Evolutionary conservation across 1,140 invertebrate genomes (phyloP).

Genomic region (Cepaea nemoralis): DNA sequence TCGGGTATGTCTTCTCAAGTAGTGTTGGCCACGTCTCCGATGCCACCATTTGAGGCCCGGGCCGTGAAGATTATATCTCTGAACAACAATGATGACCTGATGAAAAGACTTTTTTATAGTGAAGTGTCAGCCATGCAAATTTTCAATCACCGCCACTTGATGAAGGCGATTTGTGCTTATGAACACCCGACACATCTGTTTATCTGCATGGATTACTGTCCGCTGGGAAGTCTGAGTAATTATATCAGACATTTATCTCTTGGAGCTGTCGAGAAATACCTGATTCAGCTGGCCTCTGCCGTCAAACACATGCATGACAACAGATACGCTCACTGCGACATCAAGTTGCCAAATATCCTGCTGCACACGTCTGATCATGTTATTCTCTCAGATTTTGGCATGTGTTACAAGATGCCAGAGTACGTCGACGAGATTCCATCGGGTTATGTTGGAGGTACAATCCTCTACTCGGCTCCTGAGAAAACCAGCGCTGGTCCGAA

Average conservation of each 20-base stretch:
- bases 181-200: not conserved
- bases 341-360: slow-evolving; percentile 7
- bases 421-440: not conserved
- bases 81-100: not conserved
- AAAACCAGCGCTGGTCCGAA: not conserved
- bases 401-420: not conserved
- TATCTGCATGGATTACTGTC: not conserved
- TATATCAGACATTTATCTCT: not conserved
- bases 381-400: slow-evolving; percentile 1
- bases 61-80: not conserved
- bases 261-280: not conserved
- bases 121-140: not conserved
- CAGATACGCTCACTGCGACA: slow-evolving; percentile 2
- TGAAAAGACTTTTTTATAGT: not conserved
- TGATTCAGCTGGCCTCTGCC: not conserved
- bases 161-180: not conserved
- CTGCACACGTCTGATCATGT: not conserved
- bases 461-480: not conserved
- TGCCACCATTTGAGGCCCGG: not conserved
- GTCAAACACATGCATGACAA: not conserved
- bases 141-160: not conserved
- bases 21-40: not conserved
- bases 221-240: not conserved
- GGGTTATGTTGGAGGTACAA: not conserved
- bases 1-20: not conserved